Conservation (phyloP, 2,888 invertebrate species). For the Pheosia gnoma region DNA sequence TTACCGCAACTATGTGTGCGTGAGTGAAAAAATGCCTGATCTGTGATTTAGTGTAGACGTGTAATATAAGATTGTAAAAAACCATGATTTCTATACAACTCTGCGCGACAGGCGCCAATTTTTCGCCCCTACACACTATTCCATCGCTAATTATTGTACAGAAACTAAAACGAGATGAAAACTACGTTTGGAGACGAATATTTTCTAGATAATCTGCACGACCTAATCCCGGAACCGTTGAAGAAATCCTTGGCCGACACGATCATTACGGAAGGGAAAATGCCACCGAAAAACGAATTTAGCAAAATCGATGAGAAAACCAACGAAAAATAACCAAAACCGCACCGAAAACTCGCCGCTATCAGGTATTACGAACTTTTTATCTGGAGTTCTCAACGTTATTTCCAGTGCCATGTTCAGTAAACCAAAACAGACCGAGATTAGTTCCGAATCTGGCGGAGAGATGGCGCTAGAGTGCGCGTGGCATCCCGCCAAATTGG, state of each 20-base stretch:
- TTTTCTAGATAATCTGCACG: conserved; percentile 60
- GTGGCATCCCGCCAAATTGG: conserved; percentile 66
- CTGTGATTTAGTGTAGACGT: conserved; percentile 50
- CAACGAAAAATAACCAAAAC: conserved; percentile 14
- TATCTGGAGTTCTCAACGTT: conserved; percentile 66
- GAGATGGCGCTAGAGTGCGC: conserved; percentile 52
- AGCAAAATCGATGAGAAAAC: conserved; percentile 29
- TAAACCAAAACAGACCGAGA: conserved; percentile 55
- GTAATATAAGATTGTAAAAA: conserved; percentile 22
- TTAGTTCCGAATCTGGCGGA: conserved; percentile 51
- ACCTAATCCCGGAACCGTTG: conserved; percentile 65
- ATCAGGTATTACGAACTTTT: conserved; percentile 62
- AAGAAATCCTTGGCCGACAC: conserved; percentile 74
- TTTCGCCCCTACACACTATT: conserved; percentile 55
- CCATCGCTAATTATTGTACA: conserved; percentile 62
- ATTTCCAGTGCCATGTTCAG: conserved; percentile 65
- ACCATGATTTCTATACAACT: conserved; percentile 63
- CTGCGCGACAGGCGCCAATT: conserved; percentile 62
- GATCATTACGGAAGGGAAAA: conserved; percentile 49
- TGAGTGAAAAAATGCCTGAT: conserved; percentile 59
- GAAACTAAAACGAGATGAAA: conserved; percentile 61
- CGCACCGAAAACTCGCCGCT: conserved; percentile 41
- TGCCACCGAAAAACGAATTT: conserved; percentile 31
- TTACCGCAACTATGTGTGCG: conserved; percentile 45
- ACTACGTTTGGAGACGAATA: conserved; percentile 54